phyloP scores from a whole-genome alignment of 1,140 invertebrate genomes.

The Dendrolimus kikuchii region DNA sequence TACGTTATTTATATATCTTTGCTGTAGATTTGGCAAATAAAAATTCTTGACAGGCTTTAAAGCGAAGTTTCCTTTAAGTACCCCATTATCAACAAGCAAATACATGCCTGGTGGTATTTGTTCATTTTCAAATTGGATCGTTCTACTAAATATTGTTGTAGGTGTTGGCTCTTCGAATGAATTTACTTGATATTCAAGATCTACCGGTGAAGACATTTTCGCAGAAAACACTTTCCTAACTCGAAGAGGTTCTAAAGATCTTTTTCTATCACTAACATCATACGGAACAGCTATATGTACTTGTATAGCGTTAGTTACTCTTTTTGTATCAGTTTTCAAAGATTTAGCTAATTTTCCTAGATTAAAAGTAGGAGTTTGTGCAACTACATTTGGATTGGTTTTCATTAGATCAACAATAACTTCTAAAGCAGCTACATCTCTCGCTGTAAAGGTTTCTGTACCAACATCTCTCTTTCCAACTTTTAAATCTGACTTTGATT shows the following conservation, averaged over 20 bases:
- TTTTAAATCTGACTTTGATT: too few species aligned
- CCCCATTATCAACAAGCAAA: constrained; percentile 24
- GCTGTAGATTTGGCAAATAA: constrained; percentile 12
- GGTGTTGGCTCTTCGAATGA: constrained; percentile 19
- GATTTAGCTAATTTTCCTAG: background rate
- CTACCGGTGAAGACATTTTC: constrained; percentile 33
- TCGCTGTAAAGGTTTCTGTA: constrained; percentile 27
- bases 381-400: constrained; percentile 16
- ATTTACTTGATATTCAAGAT: constrained; percentile 39
- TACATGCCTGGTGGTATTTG: constrained; percentile 26
- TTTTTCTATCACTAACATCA: constrained; percentile 18
- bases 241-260: constrained; percentile 22
- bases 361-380: constrained; percentile 4
- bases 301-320: constrained; percentile 30
- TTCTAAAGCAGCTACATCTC: constrained; percentile 41
- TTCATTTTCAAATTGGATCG: background rate
- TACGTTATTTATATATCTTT: constrained; percentile 5
- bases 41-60: constrained; percentile 21
- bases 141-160: background rate
- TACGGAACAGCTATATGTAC: constrained; percentile 36
- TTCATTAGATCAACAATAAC: constrained; percentile 39
- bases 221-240: constrained; percentile 37
- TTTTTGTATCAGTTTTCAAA: background rate
- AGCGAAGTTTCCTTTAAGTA: constrained; percentile 16
- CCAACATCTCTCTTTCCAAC: background rate